These are phyloP conservation scores for Tragelaphus imberbis DNA, from an alignment of 2,113 vertebrate species.

Conservation along the genomic window DNA sequence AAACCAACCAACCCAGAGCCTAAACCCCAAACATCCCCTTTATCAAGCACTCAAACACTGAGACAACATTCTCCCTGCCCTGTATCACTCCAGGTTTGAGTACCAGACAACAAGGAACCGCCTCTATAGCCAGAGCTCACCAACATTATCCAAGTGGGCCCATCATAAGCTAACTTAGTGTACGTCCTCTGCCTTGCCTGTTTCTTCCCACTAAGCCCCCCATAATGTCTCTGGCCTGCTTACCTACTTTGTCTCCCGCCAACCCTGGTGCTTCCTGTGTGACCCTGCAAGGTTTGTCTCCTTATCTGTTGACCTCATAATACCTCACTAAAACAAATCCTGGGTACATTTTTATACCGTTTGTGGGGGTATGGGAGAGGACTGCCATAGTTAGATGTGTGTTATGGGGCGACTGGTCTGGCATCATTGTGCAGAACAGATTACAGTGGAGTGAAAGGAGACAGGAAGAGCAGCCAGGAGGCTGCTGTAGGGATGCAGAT, in stretches of 20 bases:
- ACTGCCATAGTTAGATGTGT: neutral
- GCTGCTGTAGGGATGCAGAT: rapidly evolving
- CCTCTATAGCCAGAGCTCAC: neutral
- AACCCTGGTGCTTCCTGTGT: neutral
- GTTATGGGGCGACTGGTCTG: neutral
- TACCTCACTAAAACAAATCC: neutral
- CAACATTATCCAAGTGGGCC: neutral
- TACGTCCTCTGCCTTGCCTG: neutral
- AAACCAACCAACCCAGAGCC: neutral
- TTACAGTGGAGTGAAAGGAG: neutral
- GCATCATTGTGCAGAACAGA: neutral
- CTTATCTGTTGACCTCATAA: neutral
- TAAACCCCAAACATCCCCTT: neutral
- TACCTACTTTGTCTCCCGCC: neutral
- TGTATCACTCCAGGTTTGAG: neutral
- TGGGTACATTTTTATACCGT: neutral
- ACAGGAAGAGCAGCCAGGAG: neutral
- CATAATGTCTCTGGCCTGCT: neutral
- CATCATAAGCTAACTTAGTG: neutral
- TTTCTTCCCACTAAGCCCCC: neutral
- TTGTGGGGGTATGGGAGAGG: neutral
- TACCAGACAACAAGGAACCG: neutral
- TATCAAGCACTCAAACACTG: neutral
- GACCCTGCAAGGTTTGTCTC: neutral
- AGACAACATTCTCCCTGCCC: neutral